Evolutionary conservation across 2,888 invertebrate genomes (phyloP).

Genomic region (Napeogenes sylphis): DNA sequence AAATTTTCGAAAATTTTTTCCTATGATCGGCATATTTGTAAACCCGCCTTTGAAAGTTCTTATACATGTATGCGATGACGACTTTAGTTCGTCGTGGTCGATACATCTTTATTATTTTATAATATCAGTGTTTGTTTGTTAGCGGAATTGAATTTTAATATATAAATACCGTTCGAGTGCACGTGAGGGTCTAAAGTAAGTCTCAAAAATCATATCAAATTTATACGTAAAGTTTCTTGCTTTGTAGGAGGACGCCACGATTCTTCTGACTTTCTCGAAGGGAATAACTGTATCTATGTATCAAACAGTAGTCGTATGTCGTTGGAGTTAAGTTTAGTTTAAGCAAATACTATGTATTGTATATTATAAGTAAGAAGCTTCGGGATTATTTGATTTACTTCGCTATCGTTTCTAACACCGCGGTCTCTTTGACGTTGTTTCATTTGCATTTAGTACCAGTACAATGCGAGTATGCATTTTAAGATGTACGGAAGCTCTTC

Average conservation of each 20-base stretch:
- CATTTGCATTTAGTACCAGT: conserved; percentile 30
- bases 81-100: not conserved
- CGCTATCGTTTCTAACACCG: conserved; percentile 4
- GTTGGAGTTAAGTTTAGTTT: conserved; percentile 36
- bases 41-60: too few relatives aligned
- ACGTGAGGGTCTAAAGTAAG: conserved; percentile 40
- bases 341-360: conserved; percentile 51
- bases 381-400: conserved; percentile 38
- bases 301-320: conserved; percentile 63
- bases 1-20: not conserved
- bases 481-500: conserved; percentile 29
- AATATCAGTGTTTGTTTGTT: not conserved
- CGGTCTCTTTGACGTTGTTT: conserved; percentile 7
- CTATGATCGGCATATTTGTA: conserved; percentile 3
- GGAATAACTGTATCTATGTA: conserved; percentile 64
- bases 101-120: not conserved
- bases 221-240: conserved; percentile 72
- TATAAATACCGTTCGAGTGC: conserved; percentile 11
- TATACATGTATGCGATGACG: not conserved
- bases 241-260: conserved; percentile 51
- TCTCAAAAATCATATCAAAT: conserved; percentile 71
- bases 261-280: conserved; percentile 47
- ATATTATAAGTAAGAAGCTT: conserved; percentile 51
- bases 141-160: conserved; percentile 1
- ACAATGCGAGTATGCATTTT: conserved; percentile 46